These are phyloP conservation scores for Diorhabda elongata DNA, from an alignment of 1,140 invertebrate genomes.

Conservation along the genomic window DNA sequence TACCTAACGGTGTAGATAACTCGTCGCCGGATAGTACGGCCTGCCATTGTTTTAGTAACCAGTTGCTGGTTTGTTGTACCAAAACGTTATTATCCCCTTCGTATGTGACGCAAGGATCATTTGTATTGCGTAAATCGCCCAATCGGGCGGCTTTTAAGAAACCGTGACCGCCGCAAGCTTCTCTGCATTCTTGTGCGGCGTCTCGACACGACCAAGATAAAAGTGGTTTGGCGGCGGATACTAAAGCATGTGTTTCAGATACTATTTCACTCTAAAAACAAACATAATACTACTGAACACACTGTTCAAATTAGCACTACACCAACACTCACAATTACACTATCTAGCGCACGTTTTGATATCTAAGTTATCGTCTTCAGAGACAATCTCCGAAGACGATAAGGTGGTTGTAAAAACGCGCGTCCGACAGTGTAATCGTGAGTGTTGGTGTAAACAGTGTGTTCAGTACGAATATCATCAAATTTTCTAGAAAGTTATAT, in stretches of 20 bases:
- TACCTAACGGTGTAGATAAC: constrained; percentile 56
- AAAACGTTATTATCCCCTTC: constrained; percentile 96
- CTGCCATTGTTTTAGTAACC: constrained; percentile 68
- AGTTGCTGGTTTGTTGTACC: constrained; percentile 91
- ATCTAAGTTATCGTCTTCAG: too few relatives aligned
- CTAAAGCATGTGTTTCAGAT: constrained; percentile 86
- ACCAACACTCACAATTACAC: too few relatives aligned
- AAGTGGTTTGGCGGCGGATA: constrained; percentile 82
- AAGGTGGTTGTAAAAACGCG: too few relatives aligned
- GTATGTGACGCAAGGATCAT: constrained; percentile 91
- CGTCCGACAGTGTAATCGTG: too few relatives aligned
- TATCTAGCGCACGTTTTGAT: too few relatives aligned
- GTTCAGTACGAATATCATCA: too few relatives aligned
- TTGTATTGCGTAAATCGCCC: constrained; percentile 76
- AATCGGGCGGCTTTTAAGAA: constrained; percentile 75
- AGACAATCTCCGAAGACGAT: too few relatives aligned
- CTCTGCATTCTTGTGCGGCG: constrained; percentile 85
- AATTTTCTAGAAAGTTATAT: too few relatives aligned
- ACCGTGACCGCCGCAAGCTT: constrained; percentile 85
- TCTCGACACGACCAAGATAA: constrained; percentile 79
- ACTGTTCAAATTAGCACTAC: too few relatives aligned
- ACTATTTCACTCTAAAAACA: constrained; percentile 39
- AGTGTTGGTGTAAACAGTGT: too few relatives aligned
- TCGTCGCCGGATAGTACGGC: constrained; percentile 48
- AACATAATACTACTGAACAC: too few relatives aligned